Evolutionary conservation across 2,797 vertebrate genomes (phyloP).

Genomic region (Cirrhinus mrigala): DNA sequence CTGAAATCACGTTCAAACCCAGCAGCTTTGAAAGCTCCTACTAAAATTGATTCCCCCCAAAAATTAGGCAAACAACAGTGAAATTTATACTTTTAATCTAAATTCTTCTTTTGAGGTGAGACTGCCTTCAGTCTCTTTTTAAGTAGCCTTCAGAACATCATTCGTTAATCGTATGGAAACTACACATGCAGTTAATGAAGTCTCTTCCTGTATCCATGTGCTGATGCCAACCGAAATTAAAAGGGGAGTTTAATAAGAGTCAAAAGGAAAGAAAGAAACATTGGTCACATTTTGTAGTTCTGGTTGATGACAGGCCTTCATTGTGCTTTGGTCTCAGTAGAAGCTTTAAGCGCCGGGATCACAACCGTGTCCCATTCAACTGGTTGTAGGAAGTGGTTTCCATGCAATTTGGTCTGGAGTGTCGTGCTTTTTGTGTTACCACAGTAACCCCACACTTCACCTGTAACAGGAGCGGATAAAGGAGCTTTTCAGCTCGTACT

Average conservation of each 20-base stretch:
- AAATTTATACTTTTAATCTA: not conserved
- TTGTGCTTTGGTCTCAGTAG: constrained; percentile 68
- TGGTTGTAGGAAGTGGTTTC: constrained; percentile 67
- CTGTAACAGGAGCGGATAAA: constrained; percentile 71
- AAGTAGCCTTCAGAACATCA: not conserved
- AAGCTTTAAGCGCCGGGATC: constrained; percentile 65
- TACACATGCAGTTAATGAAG: not conserved
- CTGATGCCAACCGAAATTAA: not conserved
- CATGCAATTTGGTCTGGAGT: constrained; percentile 77
- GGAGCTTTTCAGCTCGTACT: constrained; percentile 75
- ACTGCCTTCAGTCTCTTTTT: not conserved
- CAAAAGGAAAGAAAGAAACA: constrained; percentile 51
- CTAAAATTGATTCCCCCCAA: not conserved
- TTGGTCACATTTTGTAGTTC: constrained; percentile 49
- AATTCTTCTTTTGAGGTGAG: not conserved
- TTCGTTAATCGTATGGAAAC: not conserved
- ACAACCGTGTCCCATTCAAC: constrained; percentile 72
- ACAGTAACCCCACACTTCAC: constrained; percentile 76
- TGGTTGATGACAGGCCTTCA: constrained; percentile 65
- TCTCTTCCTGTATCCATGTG: not conserved
- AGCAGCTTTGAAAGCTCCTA: not conserved
- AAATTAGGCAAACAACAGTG: not conserved
- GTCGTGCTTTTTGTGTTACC: constrained; percentile 71
- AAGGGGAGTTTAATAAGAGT: not conserved
- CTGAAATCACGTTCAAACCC: not conserved